Conservation (phyloP, 2,113 vertebrate species). For the Limnothrissa miodon region DNA sequence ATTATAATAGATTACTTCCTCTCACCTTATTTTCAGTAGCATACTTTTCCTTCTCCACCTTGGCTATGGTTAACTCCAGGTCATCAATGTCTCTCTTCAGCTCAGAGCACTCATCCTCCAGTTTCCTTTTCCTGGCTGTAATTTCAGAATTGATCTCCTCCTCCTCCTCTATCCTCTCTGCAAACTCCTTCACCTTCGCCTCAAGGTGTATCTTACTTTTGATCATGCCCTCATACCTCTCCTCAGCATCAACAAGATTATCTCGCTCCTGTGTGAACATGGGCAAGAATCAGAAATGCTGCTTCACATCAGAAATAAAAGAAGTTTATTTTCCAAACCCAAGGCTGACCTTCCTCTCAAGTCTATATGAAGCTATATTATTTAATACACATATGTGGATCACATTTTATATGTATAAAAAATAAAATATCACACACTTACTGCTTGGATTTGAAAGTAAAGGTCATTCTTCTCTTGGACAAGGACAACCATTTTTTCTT, state of each 20-base stretch:
- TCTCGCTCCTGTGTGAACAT: constrained; percentile 74
- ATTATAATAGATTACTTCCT: not conserved
- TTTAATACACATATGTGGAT: not conserved
- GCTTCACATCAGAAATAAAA: not conserved
- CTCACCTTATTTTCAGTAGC: constrained; percentile 81
- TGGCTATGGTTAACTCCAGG: constrained; percentile 76
- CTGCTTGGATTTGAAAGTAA: constrained; percentile 82
- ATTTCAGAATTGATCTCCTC: constrained; percentile 77
- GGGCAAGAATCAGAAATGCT: not conserved
- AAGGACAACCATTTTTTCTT: constrained; percentile 80
- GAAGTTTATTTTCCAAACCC: not conserved
- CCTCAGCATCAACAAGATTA: constrained; percentile 82
- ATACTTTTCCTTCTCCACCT: constrained; percentile 82
- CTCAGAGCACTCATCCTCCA: constrained; percentile 81
- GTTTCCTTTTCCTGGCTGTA: constrained; percentile 77
- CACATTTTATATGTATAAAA: not conserved
- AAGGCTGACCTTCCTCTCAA: not conserved
- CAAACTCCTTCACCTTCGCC: constrained; percentile 78
- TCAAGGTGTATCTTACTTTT: constrained; percentile 83
- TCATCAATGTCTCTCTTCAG: constrained; percentile 83
- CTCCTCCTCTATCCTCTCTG: constrained; percentile 77
- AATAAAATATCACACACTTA: constrained; percentile 50
- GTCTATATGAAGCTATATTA: not conserved
- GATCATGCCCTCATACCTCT: constrained; percentile 82
- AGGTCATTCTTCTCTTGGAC: constrained; percentile 85